Base-by-base conservation (phyloP, 2,888 invertebrate genomes). In the Ryuthela nishihirai region DNA sequence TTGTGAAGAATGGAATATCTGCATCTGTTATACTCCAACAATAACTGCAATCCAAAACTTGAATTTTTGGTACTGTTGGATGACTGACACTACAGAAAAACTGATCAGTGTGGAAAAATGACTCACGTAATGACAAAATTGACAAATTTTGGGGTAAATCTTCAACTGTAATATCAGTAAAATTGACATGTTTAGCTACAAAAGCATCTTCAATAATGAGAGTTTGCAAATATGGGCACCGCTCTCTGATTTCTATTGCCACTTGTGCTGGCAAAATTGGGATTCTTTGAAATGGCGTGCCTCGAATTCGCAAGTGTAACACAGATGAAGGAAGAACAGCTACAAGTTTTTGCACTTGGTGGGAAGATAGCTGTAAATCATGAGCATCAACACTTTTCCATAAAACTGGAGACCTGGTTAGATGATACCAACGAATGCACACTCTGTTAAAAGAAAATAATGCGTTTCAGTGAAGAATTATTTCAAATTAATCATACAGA, bases 101-200 rank as follows among this genome's bases (percentile, higher is more conserved):
- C 39, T 60, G 60, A 21, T 60, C 60, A 6, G 60, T 54, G n/a
- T 54, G 54, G 24, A 60, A 60, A 34, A 60, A 60, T 2, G 54
- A 60, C 20, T 54, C 49, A 5, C 60, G 49, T 9, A 60, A 21
- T 5, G 60, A 60, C 15, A 60, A 26, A 7, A 50, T 43, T 1
- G 32, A 41, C 23, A 60, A 26, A 7, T 60, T 49, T 32, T 60
- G 54, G 1, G 60, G 60, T n/a, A 60, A 38, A 35, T 60, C 54
- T 32, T 60, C 60, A 2, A 60, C 54, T 2, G 60, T 60, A n/a
- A 60, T 54, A 32, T 54, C 60, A 4, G 60, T 60, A 32, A 54
- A 54, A 20, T 50, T 36, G 3, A 49, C 38, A 21, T 54, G 54
- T 21, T 60, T 60, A 7, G 54, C 49, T 29, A 60, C 42, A 18